Evolutionary conservation across 2,888 invertebrate species (phyloP), one percentile per base, ranked within the genome.

Genomic region (Pantelozetes paolii): DNA sequence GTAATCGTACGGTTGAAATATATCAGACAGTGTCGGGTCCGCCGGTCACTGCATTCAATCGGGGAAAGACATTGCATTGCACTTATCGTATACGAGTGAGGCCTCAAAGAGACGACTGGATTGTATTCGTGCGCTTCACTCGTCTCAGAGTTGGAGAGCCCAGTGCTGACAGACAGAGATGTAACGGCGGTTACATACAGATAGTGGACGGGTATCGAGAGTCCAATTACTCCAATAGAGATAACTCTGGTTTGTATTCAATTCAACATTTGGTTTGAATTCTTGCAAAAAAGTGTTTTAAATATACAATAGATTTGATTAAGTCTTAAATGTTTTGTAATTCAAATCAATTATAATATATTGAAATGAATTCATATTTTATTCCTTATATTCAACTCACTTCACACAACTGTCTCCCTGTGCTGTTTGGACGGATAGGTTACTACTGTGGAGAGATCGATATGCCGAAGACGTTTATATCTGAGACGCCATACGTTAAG

Each of bases 381-480:
- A n/a, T n/a, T n/a, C n/a, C 57, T 54, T 11, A 23, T 11, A 23
- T 6, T 26, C 57, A 6, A 3, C 11, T 54, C 57, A 6, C 57
- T 54, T 9, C 36, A 36, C 9, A 8, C 36, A 36, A 36, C 64
- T 62, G 30, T n/a, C 32, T 62, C 2, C 20, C 20, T 13, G 28
- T 32, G 15, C 20, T 13, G 28, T 32, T 28, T 2, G 13, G 32
- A 11, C 32, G 5, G 40, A 67, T 70, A 0, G 94, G 94, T 2
- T 88, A 91, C 80, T 94, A 93, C 83, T 94, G 94, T 81, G 94
- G 94, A 0, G 94, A 94, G 83, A 92, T 91, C 71, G 94, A 94
- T 81, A 93, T 94, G 80, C 92, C 93, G 0, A 92, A 94, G 84
- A 93, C 92, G 36, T 94, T 94, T 85, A 94, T 94, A 83, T 94